Evolutionary conservation across 1,140 invertebrate genomes (phyloP), one percentile per base, ranked within the genome.

Genomic region (Sinonovacula constricta): DNA sequence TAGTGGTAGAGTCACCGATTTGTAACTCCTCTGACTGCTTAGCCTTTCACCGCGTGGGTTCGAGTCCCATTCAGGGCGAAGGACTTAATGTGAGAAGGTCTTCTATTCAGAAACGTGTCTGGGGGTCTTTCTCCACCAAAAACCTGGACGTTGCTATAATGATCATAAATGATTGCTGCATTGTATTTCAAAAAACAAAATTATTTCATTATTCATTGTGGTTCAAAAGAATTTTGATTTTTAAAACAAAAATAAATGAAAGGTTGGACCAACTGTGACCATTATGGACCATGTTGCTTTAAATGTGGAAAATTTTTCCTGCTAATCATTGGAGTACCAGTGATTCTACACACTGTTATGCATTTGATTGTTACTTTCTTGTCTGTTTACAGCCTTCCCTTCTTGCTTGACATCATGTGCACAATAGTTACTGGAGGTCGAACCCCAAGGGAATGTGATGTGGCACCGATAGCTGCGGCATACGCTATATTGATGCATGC

Each of bases 401-500:
- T 60, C 31, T 30, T 60, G 57, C 57, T 60, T 22, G 57, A 60
- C 31, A 60, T 60, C 26, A 28, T 60, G 26, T 60, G 24, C 31
- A 60, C 31, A 30, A 60, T 60, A 28, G 28, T 60, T 30, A 60
- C 57, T 60, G 57, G 57, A 28, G 57, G 57, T 28, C 26, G 31
- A 30, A 30, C 15, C 26, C 24, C 57, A 30, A 60, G 57, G 57
- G 57, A 60, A 60, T 22, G 31, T 28, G 31, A 14, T 28, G 31
- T 26, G 26, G 57, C 57, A 60, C 57, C 57, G 24, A 45, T 45
- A 10, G 39, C 39, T 10, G 39, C 39, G 18, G 39, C 39, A 60
- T 60, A 60, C 31, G 57, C 57, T 28, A 30, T 60, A 28, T 31
- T 60, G 28, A 60, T 60, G 57, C 57, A 60, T 60, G 57, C 57